These are phyloP conservation scores for Leptothorax acervorum DNA, from an alignment of 2,888 invertebrate genomes.

Conservation along the genomic window DNA sequence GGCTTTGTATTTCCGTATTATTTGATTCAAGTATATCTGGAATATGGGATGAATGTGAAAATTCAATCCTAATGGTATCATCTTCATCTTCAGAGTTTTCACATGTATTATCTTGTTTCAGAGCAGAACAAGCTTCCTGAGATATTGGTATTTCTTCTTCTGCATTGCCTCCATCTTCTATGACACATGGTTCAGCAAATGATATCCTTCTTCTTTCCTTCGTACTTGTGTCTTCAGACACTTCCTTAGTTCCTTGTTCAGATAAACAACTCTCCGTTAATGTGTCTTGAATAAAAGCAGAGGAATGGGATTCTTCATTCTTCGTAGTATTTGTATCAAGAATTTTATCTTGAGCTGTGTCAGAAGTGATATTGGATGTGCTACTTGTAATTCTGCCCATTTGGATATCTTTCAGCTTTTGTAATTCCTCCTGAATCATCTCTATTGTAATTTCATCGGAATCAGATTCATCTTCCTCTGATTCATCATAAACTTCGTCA, in stretches of 20 bases:
- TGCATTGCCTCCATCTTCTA: background rate
- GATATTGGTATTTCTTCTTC: background rate
- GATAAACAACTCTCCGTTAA: background rate
- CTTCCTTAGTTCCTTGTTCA: background rate
- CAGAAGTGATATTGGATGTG: background rate
- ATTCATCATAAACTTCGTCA: constrained; percentile 74
- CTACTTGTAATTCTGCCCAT: background rate
- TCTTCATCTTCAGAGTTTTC: constrained; percentile 58
- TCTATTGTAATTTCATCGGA: constrained; percentile 67
- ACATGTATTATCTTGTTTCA: constrained; percentile 20
- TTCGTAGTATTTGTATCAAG: background rate
- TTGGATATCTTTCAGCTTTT: constrained; percentile 62
- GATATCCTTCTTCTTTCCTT: constrained; percentile 67
- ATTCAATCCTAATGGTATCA: constrained; percentile 78
- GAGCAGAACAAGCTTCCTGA: constrained; percentile 40
- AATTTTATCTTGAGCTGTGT: constrained; percentile 16
- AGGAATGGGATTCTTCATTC: background rate
- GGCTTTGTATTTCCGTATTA: constrained; percentile 72
- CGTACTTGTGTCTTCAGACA: background rate
- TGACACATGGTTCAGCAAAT: constrained; percentile 63
- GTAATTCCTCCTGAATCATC: constrained; percentile 62
- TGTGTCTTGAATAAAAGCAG: background rate
- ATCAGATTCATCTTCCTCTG: constrained; percentile 55
- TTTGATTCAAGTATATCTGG: constrained; percentile 26
- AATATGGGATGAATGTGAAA: constrained; percentile 76